Base-by-base conservation (phyloP, 2,113 vertebrate genomes). In the Cnemophilus loriae region DNA sequence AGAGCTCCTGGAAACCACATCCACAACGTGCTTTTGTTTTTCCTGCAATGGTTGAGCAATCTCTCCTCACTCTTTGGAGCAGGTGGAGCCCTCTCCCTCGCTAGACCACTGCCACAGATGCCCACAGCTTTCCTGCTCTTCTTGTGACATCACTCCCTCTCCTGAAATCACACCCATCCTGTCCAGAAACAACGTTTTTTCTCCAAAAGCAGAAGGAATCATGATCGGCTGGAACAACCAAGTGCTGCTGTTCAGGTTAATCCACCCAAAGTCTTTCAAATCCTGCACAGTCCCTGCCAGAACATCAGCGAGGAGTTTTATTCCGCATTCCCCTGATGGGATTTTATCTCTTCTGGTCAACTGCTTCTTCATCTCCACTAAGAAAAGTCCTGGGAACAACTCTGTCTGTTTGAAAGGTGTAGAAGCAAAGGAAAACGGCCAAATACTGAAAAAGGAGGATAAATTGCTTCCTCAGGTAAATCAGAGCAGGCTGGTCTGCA, bases 11-110 rank as follows among this genome's bases (percentile, higher is more conserved):
- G 28, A 73, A 73, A 39, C 11, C 39, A 61, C 3, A 1, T 46
- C 59, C n/a, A 28, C 10, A 5, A 2, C 0, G 1, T 23, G 20
- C 0, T 53, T 77, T 65, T 60, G 41, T 16, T 46, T 87, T 49
- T 65, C 32, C 46, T 78, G 77, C 24, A 33, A 3, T 39, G n/a
- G n/a, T 4, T 52, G 26, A 49, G 44, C 41, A 52, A 59, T 13
- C 24, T 13, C 15, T 60, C 41, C 44, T 64, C 27, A 4, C 21
- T 53, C 10, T 39, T 21, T 73, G 71, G 28, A 85, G 55, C 26
- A 68, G 33, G 37, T 52, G 16, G 32, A 70, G 30, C 23, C 28
- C 41, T 13, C 65, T 47, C 19, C 52, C 60, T 77, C 42, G 13
- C 24, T 5, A 33, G 33, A 41, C 13, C 77, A 19, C 17, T 6